Evolutionary conservation across 2,113 vertebrate genomes (phyloP), one percentile per base, ranked within the genome.

Genomic region (Silurus glanis): DNA sequence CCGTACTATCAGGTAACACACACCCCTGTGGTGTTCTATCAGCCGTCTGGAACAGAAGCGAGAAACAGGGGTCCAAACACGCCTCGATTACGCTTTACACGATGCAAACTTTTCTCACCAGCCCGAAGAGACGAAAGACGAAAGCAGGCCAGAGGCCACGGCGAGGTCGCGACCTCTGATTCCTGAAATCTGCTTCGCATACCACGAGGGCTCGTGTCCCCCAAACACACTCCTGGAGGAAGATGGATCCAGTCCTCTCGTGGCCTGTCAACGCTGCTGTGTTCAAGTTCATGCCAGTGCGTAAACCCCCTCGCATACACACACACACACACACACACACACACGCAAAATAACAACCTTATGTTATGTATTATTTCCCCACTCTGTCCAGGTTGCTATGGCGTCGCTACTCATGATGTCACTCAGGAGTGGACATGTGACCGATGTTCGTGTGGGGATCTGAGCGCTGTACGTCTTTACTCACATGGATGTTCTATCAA

Each of bases 111-210:
- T 58, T 51, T 69, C 62, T 59, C 56, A 9, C 6, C 51, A 99
- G 98, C 91, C 93, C 87, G 96, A 97, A 86, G 96, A 92, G 91
- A 94, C 92, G 93, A 92, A 93, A 85, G 95, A 96, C 75, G 94
- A 94, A 72, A 80, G 49, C 55, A 87, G 83, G 78, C 62, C 79
- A 3, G 59, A 67, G 49, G 82, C 76, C 6, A 23, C 80, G 17
- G 85, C 88, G 25, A 93, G 87, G 84, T 93, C 92, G 61, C 92
- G 95, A 89, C 97, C 97, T 86, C 94, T 99, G 89, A 95, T 99
- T 91, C 98, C 97, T 76, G 98, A 99, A 93, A 97, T 99, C 92
- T 99, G 97, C 94, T 99, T 99, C 91, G 96, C 96, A 82, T 97
- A 96, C 92, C 96, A 97, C 47, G 97, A 99, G 91, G 96, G 97